Evolutionary conservation across 2,888 invertebrate genomes (phyloP), one percentile per base, ranked within the genome.

Genomic region (Gari tellinella): DNA sequence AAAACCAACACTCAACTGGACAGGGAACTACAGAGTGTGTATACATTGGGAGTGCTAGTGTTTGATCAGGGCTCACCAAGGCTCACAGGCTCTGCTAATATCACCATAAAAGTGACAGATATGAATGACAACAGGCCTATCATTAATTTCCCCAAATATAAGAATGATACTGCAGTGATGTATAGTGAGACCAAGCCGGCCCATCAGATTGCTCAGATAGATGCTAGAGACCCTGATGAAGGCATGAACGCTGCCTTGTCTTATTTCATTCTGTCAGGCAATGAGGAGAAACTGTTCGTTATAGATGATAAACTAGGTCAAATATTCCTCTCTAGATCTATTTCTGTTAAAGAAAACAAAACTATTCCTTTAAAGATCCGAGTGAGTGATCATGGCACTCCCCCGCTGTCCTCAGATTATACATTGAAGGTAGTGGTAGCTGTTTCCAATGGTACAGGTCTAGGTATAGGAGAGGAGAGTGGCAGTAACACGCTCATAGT

Each of bases 51-150:
- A 26, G 76, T 84, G 10, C 49, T 78, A 37, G 84, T 80, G 12
- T 67, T 63, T 26, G 84, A 84, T 49, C 78, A 78, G 10, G 84
- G 84, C n/a, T 40, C 52, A 12, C 82, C 82, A 7, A 61, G 77
- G 49, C 52, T 75, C 3, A 70, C 60, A 19, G 75, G 80, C 31
- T 58, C 69, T 0, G 78, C 78, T 2, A 70, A 61, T 23, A 72
- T 84, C 5, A 75, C 72, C n/a, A 63, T 84, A n/a, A 45, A 53
- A 57, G 84, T 90, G 7, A 68, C 66, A 0, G 90, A 90, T 66
- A 75, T 73, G 12, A 90, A 90, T 80, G 90, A 90, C 66, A 87
- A 90, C 68, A 56, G 81, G 2, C 90, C 90, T 10, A 58, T 55
- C n/a, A 73, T 90, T 37, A 67, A 72, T 2, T 88, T 87, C 65